Conservation (phyloP, 2,797 vertebrate genomes). For the Coregonus ussuriensis region DNA sequence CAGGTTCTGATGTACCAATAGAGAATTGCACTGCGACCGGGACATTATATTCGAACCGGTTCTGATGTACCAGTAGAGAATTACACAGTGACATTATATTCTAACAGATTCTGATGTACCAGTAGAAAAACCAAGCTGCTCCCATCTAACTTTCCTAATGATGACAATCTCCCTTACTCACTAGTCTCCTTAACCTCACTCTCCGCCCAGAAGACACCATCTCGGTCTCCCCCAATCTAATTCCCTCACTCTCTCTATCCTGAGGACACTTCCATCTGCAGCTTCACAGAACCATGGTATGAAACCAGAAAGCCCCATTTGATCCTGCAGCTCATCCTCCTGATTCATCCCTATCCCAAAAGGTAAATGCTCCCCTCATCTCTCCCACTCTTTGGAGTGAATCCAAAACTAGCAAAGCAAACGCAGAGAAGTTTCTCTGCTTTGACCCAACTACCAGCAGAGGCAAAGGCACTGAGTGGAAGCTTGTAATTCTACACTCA, state of each 20-base stretch:
- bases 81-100: too few species aligned
- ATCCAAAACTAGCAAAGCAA: not conserved
- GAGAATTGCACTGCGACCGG: too few species aligned
- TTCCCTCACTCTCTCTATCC: not conserved
- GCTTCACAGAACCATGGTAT: not conserved
- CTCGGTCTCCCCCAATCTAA: not conserved
- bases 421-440: slow-evolving; percentile 2
- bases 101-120: too few species aligned
- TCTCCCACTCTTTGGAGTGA: too few species aligned
- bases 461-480: not conserved
- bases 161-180: not conserved
- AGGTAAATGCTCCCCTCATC: not conserved
- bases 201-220: not conserved
- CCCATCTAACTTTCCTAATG: not conserved
- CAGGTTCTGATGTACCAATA: too few species aligned
- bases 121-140: not conserved
- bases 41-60: too few species aligned
- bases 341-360: too few species aligned
- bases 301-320: not conserved
- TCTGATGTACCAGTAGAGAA: too few species aligned
- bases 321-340: not conserved
- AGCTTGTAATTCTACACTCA: slow-evolving; percentile 1
- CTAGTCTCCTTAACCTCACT: not conserved
- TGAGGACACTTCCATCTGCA: not conserved
- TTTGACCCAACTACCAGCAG: slow-evolving; percentile 31